Evolutionary conservation across 2,888 invertebrate genomes (phyloP).

Genomic region (Nomada flava): DNA sequence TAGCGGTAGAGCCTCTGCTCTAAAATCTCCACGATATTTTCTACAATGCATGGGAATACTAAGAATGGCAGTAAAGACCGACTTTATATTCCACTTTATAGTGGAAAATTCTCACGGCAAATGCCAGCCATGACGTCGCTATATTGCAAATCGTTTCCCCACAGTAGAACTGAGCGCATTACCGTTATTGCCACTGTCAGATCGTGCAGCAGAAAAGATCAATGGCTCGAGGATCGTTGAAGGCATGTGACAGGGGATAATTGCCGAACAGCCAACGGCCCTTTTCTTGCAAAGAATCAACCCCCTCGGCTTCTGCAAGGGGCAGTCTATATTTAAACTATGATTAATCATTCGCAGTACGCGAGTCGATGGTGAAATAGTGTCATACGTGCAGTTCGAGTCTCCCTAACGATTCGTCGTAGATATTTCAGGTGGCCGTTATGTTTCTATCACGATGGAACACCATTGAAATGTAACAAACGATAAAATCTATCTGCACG

Average conservation of each 20-base stretch:
- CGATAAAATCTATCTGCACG: constrained; percentile 45
- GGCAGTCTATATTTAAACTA: constrained; percentile 76
- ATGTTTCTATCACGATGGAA: constrained; percentile 62
- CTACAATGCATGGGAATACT: background rate
- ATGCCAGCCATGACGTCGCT: background rate
- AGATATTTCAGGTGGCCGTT: constrained; percentile 66
- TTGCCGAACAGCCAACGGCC: constrained; percentile 53
- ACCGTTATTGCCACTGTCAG: constrained; percentile 51
- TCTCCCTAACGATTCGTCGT: constrained; percentile 49
- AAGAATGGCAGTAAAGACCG: background rate
- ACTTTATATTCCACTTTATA: constrained; percentile 1
- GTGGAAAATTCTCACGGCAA: constrained; percentile 24
- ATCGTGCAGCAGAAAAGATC: constrained; percentile 55
- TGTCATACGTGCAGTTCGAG: constrained; percentile 36
- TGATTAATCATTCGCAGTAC: constrained; percentile 80
- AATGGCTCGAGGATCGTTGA: constrained; percentile 51
- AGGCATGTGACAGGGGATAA: constrained; percentile 63
- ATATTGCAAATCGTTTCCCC: constrained; percentile 34
- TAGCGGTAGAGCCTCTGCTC: background rate
- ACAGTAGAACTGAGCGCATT: constrained; percentile 24
- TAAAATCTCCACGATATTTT: background rate
- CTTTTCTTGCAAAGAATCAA: constrained; percentile 41
- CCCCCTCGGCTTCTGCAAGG: constrained; percentile 58
- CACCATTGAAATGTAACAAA: constrained; percentile 58
- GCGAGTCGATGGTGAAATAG: constrained; percentile 52